phyloP scores from a whole-genome alignment of 1,140 invertebrate species.

The Habropoda laboriosa region DNA sequence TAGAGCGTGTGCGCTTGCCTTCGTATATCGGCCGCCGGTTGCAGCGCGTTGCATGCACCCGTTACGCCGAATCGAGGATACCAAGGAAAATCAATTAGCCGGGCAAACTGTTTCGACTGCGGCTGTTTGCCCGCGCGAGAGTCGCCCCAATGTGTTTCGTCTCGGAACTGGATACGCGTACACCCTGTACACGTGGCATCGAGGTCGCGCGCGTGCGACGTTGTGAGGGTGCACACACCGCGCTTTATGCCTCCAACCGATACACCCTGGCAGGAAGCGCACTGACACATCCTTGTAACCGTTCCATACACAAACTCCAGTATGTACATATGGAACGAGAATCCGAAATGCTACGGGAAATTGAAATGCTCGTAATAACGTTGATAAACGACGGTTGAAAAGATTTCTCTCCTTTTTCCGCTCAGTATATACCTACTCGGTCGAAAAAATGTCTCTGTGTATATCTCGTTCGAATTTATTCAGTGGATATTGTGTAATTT shows the following conservation, averaged over 20 bases:
- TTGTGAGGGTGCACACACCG: not conserved
- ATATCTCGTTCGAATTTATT: too few species aligned
- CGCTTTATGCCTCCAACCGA: conserved; percentile 12
- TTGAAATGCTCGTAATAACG: conserved; percentile 37
- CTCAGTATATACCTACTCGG: too few species aligned
- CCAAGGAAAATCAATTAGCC: conserved; percentile 73
- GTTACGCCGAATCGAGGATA: conserved; percentile 55
- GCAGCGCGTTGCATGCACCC: conserved; percentile 29
- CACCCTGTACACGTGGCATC: not conserved
- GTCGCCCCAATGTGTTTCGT: conserved; percentile 56
- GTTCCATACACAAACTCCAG: not conserved
- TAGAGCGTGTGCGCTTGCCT: conserved; percentile 1
- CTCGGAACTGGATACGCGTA: conserved; percentile 24
- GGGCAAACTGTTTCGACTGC: conserved; percentile 67
- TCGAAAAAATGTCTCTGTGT: too few species aligned
- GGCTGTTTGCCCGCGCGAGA: conserved; percentile 63
- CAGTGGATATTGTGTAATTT: too few species aligned
- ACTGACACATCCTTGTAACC: conserved; percentile 4
- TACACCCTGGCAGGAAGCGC: not conserved
- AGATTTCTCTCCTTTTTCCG: not conserved
- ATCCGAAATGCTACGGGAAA: conserved; percentile 29
- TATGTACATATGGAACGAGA: not conserved
- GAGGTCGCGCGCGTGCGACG: not conserved
- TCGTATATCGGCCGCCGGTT: conserved; percentile 9
- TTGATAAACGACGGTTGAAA: conserved; percentile 6